phyloP scores from a whole-genome alignment of 2,113 vertebrate species.

The Vidua macroura region DNA sequence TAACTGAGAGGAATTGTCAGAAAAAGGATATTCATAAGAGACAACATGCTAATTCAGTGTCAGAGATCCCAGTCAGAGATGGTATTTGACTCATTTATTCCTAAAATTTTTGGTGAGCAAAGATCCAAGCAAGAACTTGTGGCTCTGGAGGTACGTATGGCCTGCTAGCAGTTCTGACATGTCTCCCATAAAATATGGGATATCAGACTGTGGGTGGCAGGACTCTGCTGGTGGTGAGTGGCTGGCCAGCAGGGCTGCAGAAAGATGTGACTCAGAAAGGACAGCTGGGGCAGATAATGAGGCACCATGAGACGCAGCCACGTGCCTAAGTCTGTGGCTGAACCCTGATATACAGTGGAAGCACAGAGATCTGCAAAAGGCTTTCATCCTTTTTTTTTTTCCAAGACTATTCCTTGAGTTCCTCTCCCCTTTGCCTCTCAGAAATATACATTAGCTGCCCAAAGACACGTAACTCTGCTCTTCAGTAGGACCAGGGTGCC shows the following conservation, averaged over 20 bases:
- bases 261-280: background rate
- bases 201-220: background rate
- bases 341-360: background rate
- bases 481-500: background rate
- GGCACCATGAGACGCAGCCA: background rate
- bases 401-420: background rate
- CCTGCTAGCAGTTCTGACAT: background rate
- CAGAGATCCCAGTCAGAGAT: background rate
- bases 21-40: background rate
- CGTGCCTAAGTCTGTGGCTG: background rate
- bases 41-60: background rate
- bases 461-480: fast-evolving
- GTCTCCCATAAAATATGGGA: background rate
- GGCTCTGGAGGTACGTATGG: background rate
- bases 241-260: background rate
- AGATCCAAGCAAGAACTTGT: background rate
- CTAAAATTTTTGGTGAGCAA: background rate
- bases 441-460: background rate
- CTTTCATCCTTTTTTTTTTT: background rate
- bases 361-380: background rate
- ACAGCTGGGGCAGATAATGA: background rate
- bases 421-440: background rate
- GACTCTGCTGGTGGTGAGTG: background rate
- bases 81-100: background rate
- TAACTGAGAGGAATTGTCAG: background rate